Evolutionary conservation across 2,888 invertebrate genomes (phyloP).

Genomic region (Leucoma salicis): DNA sequence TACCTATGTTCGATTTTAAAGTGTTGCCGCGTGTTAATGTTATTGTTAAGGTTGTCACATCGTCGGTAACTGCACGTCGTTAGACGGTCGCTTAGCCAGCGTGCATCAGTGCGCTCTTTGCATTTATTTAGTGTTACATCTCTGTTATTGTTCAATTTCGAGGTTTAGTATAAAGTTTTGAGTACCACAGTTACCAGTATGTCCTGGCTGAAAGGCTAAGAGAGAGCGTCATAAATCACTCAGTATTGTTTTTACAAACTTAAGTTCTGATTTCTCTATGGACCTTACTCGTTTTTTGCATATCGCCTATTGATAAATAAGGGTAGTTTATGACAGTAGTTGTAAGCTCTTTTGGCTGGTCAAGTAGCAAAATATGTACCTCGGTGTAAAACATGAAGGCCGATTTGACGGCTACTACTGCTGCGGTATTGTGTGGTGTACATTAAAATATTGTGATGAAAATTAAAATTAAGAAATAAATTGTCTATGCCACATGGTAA

Average conservation of each 20-base stretch:
- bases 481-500: constrained; percentile 24
- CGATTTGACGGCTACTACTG: constrained; percentile 29
- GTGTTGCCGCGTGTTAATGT: constrained; percentile 12
- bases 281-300: no score
- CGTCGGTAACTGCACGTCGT: constrained; percentile 27
- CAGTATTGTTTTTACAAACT: no score
- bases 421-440: constrained; percentile 43
- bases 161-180: constrained; percentile 17
- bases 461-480: constrained; percentile 19
- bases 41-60: constrained; percentile 29
- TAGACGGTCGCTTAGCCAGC: constrained; percentile 36
- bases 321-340: constrained; percentile 38
- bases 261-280: no score
- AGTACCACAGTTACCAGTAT: constrained; percentile 13
- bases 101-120: constrained; percentile 25
- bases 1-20: constrained; percentile 7
- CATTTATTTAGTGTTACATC: constrained; percentile 34
- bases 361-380: constrained; percentile 42
- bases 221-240: constrained; percentile 29
- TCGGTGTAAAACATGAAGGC: constrained; percentile 33
- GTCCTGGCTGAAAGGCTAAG: constrained; percentile 15
- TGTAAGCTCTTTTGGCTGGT: constrained; percentile 49
- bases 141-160: constrained; percentile 25
- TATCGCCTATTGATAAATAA: constrained; percentile 14
- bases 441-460: constrained; percentile 42